Conservation (phyloP, 2,888 invertebrate species). For the Cephus runcator region DNA sequence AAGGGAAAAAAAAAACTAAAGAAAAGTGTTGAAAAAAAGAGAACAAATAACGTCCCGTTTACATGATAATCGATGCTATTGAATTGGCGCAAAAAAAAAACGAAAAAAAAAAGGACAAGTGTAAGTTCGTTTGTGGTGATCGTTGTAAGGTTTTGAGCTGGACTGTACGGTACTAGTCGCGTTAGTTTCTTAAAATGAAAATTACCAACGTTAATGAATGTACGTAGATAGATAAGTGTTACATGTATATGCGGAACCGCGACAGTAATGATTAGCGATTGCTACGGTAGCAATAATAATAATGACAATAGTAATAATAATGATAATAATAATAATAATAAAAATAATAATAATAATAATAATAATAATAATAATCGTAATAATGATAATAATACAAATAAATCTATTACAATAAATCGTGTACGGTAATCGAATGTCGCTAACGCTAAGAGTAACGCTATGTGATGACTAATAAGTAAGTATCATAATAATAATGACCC, state of each 20-base stretch:
- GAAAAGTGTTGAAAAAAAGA: not conserved
- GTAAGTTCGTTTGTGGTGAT: not conserved
- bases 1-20: not conserved
- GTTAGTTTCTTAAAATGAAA: not conserved
- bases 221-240: not conserved
- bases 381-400: constrained; percentile 21
- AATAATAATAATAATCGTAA: constrained; percentile 25
- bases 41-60: not conserved
- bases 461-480: constrained; percentile 1
- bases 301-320: constrained; percentile 5
- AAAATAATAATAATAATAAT: not conserved
- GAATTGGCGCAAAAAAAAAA: too few relatives aligned
- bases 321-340: constrained; percentile 18
- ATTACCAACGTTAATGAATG: not conserved
- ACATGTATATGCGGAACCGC: constrained; percentile 2
- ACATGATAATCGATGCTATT: not conserved
- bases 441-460: constrained; percentile 16
- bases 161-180: not conserved
- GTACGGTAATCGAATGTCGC: constrained; percentile 6
- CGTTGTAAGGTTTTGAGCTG: not conserved
- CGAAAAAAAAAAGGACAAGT: not conserved
- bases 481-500: constrained; percentile 13
- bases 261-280: constrained; percentile 27
- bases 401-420: constrained; percentile 16
- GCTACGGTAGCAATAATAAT: constrained; percentile 24